Base-by-base conservation (phyloP, 2,797 vertebrate species). In the Sebastes jordani region DNA sequence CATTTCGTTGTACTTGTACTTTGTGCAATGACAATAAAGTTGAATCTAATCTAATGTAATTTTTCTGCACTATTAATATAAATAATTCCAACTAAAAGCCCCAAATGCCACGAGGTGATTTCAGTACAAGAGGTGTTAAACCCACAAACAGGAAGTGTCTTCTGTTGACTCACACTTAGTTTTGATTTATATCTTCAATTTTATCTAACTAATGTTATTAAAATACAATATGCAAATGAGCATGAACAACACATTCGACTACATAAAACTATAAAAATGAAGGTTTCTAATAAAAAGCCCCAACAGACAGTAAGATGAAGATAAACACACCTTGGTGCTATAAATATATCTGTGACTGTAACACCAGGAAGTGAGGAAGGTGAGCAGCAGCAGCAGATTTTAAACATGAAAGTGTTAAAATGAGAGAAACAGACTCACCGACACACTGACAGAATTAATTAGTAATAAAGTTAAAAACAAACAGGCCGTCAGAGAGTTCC, bases 361-460 rank as follows among this genome's bases (percentile, higher is more conserved):
- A 80, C 55, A 66, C n/a, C 7, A 83, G 86, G 91, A 91, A 89
- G 82, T 80, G 65, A 52, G 30, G 52, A 36, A 83, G 74, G 61
- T 82, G 58, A 3, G 38, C 38, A 75, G 70, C 27, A 3, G 36
- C 36, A 42, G 38, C 38, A 42, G 38, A 16, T 42, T 42, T 36
- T 11, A 36, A 6, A 42, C 13, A 14, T 42, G 10, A 5, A 11
- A 3, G 2, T 3, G 4, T 32, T 56, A 4, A n/a, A 70, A 8
- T 23, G 11, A 25, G 22, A 27, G 5, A 27, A 70, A 22, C 29
- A 2, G 10, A 89, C 91, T 91, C 67, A 92, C 91, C 83, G 65
- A 61, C 34, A 3, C 14, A 2, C 5, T 1, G 36, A 30, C 11
- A 0, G 78, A 38, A 23, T 6, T 36, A 0, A 80, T 8, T 2